phyloP scores from a whole-genome alignment of 30 jellyfish, hydroid and myxozoan species.

The Hydra vulgaris region DNA sequence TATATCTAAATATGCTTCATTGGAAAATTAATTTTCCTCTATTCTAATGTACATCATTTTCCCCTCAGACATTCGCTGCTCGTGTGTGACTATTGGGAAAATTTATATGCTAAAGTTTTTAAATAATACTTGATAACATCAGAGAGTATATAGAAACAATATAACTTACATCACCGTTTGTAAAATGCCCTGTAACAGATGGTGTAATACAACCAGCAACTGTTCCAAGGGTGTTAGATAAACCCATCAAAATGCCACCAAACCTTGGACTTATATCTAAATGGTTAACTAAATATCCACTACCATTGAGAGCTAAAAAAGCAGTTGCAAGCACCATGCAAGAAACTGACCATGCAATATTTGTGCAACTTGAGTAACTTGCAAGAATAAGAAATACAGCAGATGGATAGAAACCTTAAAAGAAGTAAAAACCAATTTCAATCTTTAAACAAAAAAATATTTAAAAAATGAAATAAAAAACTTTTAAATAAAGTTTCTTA shows the following conservation, averaged over 20 bases:
- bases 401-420: slow-evolving; percentile 39
- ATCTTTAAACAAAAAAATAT: slow-evolving; percentile 5
- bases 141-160: too few relatives aligned
- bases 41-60: too few relatives aligned
- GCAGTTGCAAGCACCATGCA: slow-evolving; percentile 42
- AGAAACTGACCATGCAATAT: slow-evolving; percentile 33
- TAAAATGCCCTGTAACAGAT: slow-evolving; percentile 28
- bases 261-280: slow-evolving; percentile 37
- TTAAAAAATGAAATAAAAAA: too few relatives aligned
- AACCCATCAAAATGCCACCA: slow-evolving; percentile 28
- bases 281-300: slow-evolving; percentile 34
- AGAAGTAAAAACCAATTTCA: background rate
- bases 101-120: too few relatives aligned
- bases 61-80: too few relatives aligned
- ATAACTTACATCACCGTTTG: slow-evolving; percentile 31
- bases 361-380: slow-evolving; percentile 45
- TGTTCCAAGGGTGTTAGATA: slow-evolving; percentile 36
- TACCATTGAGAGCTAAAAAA: slow-evolving; percentile 11
- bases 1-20: too few relatives aligned
- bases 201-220: slow-evolving; percentile 51
- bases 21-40: too few relatives aligned
- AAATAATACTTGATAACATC: too few relatives aligned
- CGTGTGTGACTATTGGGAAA: too few relatives aligned
- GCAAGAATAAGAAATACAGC: slow-evolving; percentile 32
- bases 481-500: too few relatives aligned